Base-by-base conservation (phyloP, 2,113 vertebrate genomes). In the Pachyramphus minor region DNA sequence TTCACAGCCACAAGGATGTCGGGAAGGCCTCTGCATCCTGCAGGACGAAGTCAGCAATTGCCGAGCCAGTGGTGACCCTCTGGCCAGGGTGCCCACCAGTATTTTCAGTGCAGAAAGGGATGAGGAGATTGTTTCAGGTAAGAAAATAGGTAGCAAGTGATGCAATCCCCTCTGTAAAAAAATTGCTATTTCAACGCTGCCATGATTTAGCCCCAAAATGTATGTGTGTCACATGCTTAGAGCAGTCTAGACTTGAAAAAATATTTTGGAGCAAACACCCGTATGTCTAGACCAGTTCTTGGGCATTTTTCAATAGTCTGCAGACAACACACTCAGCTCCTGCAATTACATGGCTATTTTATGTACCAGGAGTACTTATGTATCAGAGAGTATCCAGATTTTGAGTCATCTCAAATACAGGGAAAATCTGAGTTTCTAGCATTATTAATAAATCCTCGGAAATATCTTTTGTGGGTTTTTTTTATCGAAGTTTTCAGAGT, bases 361-460 rank as follows among this genome's bases (percentile, higher is more conserved):
- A 14, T 2, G 0, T 14, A 63, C 6, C 11, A 4, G n/a, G n/a
- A n/a, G n/a, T n/a, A n/a, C n/a, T 74, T 82, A 14, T 2, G 0
- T 14, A 63, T 5, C 11, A 4, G 6, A 33, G 39, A 80, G n/a
- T n/a, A 56, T 5, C 3, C 2, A 0, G 14, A 8, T 67, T n/a
- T n/a, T n/a, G n/a, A n/a, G 15, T n/a, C 16, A 12, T 53, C 16
- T 77, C 4, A 8, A 22, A 77, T 30, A 11, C 11, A 49, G 31
- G 15, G 24, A 84, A 71, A 87, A 69, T 47, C 11, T 55, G 33
- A 52, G 17, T 45, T 86, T 55, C n/a, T 31, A 28, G 4, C 2
- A 0, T 24, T 42, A 31, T 23, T 60, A 22, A 17, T 18, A 77
- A 81, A 31, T 75, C 50, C 13, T 35, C 44, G 28, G 5, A 81